Evolutionary conservation across 2,888 invertebrate genomes (phyloP), one percentile per base, ranked within the genome.

Genomic region (Leucoma salicis): DNA sequence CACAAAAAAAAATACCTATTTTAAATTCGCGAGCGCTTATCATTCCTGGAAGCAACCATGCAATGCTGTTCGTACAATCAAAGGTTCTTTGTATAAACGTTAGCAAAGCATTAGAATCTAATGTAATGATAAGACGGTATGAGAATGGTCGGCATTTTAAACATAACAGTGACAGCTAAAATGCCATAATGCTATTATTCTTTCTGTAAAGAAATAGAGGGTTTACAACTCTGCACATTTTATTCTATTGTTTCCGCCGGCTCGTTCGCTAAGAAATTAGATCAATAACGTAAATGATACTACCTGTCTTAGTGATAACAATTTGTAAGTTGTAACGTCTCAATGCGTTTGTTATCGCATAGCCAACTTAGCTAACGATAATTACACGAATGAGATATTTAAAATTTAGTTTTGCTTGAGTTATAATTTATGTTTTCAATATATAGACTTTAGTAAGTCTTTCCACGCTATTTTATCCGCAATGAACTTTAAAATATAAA

Each of bases 81-180:
- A 44, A 46, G 25, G 13, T n/a, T 31, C 1, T 35, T 47, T 53
- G 49, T 36, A 33, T 12, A 14, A 24, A 40, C 16, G 7, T 43
- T 37, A 39, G 41, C 35, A 18, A 29, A 25, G 46, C 35, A 43
- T 31, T 39, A 16, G 27, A 49, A 35, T 42, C 35, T 40, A 29
- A 36, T 36, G 27, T 32, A 36, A 21, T 34, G 57, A 60, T 58
- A 60, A 53, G 36, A 28, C 8, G 48, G 57, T 58, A 53, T 31
- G 7, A 28, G 15, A 14, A n/a, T 12, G 29, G 60, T 57, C 81
- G 80, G 82, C 65, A 24, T 51, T 54, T 69, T 62, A 77, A 78
- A 76, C 61, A 37, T 54, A 71, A 78, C 86, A 64, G 87, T 85
- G 82, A 87, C 86, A 81, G 60, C 39, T 69, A 65, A 73, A 67